phyloP scores from a whole-genome alignment of 2,888 invertebrate genomes.

The Argynnis bischoffii region DNA sequence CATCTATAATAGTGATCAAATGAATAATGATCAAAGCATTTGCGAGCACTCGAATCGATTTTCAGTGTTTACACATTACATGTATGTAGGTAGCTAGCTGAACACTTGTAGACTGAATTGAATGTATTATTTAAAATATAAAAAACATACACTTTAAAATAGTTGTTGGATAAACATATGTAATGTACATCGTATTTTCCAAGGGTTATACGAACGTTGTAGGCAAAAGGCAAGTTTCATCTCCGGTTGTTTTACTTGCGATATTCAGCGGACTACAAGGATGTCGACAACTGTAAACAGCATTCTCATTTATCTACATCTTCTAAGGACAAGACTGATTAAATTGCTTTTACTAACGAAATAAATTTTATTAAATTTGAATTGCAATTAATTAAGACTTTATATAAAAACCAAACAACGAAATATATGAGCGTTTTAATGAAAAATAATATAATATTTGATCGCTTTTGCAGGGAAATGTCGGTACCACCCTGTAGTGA shows the following conservation, averaged over 20 bases:
- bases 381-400: too few species aligned
- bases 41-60: too few species aligned
- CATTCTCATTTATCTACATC: constrained; percentile 25
- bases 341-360: constrained; percentile 14
- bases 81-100: too few species aligned
- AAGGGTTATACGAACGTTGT: constrained; percentile 28
- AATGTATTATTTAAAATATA: background rate
- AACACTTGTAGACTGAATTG: too few species aligned
- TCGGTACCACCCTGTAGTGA: too few species aligned
- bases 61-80: too few species aligned
- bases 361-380: background rate
- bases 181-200: constrained; percentile 23
- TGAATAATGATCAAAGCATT: too few species aligned
- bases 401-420: too few species aligned
- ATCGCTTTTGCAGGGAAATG: too few species aligned
- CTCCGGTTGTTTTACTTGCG: constrained; percentile 40
- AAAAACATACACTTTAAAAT: background rate
- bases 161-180: constrained; percentile 5
- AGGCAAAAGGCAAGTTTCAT: constrained; percentile 37
- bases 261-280: constrained; percentile 47
- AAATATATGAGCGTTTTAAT: too few species aligned
- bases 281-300: constrained; percentile 37
- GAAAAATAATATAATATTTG: too few species aligned
- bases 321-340: constrained; percentile 22
- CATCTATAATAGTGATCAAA: too few species aligned